Percentiles rank a stretch among this genome's conserved stretches.
Evolutionary conservation across 2,888 invertebrate genomes (phyloP).

Genomic region (Mythimna ferrago): DNA sequence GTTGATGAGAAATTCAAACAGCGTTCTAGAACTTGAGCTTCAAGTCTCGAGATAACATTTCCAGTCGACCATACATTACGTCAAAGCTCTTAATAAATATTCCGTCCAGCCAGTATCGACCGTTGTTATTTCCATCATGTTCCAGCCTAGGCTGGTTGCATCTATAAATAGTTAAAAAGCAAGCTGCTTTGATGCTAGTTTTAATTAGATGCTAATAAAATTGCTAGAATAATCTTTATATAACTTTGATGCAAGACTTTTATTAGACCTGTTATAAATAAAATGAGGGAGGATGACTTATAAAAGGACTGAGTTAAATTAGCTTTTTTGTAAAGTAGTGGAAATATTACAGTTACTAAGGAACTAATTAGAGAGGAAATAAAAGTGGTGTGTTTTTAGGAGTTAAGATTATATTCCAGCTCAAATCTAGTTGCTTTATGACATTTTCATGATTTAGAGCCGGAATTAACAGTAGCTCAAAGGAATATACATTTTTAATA

Average conservation of each 20-base stretch:
- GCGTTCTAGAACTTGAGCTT: neutral
- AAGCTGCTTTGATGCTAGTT: slow-evolving; percentile 10
- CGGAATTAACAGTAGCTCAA: no score
- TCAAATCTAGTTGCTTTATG: no score
- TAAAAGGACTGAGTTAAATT: neutral
- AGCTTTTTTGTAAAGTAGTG: neutral
- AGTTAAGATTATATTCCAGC: neutral
- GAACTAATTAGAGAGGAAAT: neutral
- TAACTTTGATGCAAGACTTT: slow-evolving; percentile 15
- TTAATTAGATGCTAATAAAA: slow-evolving; percentile 45
- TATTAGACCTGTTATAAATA: slow-evolving; percentile 7
- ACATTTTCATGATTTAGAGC: no score
- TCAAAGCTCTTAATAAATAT: slow-evolving; percentile 43
- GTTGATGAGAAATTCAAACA: neutral
- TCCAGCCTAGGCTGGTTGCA: slow-evolving; percentile 22
- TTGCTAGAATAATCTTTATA: slow-evolving; percentile 1
- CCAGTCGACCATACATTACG: slow-evolving; percentile 18
- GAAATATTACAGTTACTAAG: neutral
- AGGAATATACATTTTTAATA: no score
- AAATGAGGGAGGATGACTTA: neutral
- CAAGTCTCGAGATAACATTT: slow-evolving; percentile 3
- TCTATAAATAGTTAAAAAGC: slow-evolving; percentile 42
- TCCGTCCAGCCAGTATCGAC: slow-evolving; percentile 36
- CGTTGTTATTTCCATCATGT: slow-evolving; percentile 29
- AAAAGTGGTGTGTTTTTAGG: neutral